phyloP scores from a whole-genome alignment of 92 coral and sea anemone species.

The Porites cylindrica region DNA sequence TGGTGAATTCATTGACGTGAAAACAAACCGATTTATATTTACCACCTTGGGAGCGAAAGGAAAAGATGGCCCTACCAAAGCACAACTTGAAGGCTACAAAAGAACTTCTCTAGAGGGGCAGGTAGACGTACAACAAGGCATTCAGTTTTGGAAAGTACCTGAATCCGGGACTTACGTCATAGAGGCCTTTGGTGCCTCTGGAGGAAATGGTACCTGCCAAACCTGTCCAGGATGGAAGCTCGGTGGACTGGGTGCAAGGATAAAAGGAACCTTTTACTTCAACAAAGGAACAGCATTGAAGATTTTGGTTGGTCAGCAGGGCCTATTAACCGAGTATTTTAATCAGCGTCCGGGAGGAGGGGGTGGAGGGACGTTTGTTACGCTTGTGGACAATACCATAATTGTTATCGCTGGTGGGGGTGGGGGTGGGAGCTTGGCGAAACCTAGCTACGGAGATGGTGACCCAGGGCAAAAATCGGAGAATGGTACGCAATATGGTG shows the following conservation, averaged over 20 bases:
- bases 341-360: slow-evolving; percentile 75
- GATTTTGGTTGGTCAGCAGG: slow-evolving; percentile 85
- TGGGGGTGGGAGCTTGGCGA: slow-evolving; percentile 78
- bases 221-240: slow-evolving; percentile 33
- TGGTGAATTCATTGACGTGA: slow-evolving; percentile 31
- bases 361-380: slow-evolving; percentile 90
- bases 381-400: slow-evolving; percentile 62
- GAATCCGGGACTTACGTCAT: slow-evolving; percentile 74
- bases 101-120: slow-evolving; percentile 78
- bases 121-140: slow-evolving; percentile 67
- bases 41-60: slow-evolving; percentile 69
- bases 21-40: slow-evolving; percentile 31
- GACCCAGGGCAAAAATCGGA: slow-evolving; percentile 83
- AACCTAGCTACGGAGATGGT: slow-evolving; percentile 54
- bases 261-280: slow-evolving; percentile 72
- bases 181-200: slow-evolving; percentile 85
- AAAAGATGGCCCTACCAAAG: slow-evolving; percentile 62
- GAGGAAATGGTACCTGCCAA: slow-evolving; percentile 73
- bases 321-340: slow-evolving; percentile 22
- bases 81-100: slow-evolving; percentile 51
- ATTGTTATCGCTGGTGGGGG: slow-evolving; percentile 89
- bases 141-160: slow-evolving; percentile 78
- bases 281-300: slow-evolving; percentile 54
- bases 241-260: slow-evolving; percentile 85
- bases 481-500: slow-evolving; percentile 77